phyloP scores from a whole-genome alignment of 1,140 invertebrate species.

The Nephotettix cincticeps region DNA sequence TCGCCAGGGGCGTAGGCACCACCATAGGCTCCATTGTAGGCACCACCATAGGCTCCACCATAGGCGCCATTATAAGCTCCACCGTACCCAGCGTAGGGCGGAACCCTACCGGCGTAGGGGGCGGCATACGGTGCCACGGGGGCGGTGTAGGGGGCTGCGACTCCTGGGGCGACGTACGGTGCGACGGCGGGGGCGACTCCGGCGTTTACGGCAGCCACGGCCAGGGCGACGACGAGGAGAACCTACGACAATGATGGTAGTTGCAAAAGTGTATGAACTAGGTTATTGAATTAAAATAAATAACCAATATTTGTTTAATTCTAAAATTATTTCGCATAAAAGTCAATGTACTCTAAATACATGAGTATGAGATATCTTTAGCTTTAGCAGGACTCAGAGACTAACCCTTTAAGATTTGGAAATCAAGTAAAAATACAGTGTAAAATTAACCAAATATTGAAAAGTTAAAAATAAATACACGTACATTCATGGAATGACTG shows the following conservation, averaged over 20 bases:
- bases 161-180: neutral
- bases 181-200: neutral
- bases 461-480: too few species aligned
- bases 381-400: too few species aligned
- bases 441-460: too few species aligned
- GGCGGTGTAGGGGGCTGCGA: neutral
- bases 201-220: constrained; percentile 5
- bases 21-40: neutral
- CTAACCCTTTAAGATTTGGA: too few species aligned
- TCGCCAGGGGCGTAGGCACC: neutral
- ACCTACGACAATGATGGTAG: neutral
- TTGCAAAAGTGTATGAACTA: neutral
- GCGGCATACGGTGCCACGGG: neutral
- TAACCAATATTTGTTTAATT: too few species aligned
- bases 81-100: constrained; percentile 36
- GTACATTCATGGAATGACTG: too few species aligned
- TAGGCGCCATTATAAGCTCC: constrained; percentile 36
- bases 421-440: too few species aligned
- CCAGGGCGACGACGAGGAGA: neutral
- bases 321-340: too few species aligned
- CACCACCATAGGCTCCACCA: constrained; percentile 37
- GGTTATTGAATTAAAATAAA: too few species aligned
- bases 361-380: too few species aligned
- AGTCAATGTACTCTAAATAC: too few species aligned
- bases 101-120: constrained; percentile 24